A percentile compares a stretch with the other conserved stretches of the same genome.
phyloP scores from a whole-genome alignment of 2,113 vertebrate species.

The Notothenia rossii region DNA sequence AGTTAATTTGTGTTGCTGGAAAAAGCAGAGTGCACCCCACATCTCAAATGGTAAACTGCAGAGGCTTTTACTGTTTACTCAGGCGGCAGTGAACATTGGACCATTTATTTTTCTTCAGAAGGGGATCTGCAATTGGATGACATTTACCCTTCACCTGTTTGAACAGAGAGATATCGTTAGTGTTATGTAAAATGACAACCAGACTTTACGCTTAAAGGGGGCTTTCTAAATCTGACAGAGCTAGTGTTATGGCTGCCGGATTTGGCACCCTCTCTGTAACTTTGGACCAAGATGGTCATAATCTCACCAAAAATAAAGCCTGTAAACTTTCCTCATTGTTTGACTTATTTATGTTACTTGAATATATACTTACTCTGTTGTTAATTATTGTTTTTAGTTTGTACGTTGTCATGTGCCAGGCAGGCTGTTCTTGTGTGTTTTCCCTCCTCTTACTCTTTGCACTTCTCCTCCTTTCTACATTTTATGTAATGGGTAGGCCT shows the following conservation, averaged over 20 bases:
- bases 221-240: not conserved
- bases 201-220: slow-evolving; percentile 6
- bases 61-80: slow-evolving; percentile 2
- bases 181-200: slow-evolving; percentile 18
- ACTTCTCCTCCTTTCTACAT: too few species aligned
- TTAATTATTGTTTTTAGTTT: too few species aligned
- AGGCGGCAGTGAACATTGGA: slow-evolving; percentile 6
- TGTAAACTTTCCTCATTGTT: too few species aligned
- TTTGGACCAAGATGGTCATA: too few species aligned
- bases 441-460: too few species aligned
- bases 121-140: slow-evolving; percentile 19
- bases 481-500: too few species aligned
- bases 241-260: not conserved
- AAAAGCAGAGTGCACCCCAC: not conserved
- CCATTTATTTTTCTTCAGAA: slow-evolving; percentile 14
- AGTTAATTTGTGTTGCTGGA: not conserved
- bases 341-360: too few species aligned
- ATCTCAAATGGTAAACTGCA: slow-evolving; percentile 5
- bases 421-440: too few species aligned
- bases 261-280: too few species aligned
- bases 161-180: not conserved
- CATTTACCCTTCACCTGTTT: slow-evolving; percentile 9
- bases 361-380: too few species aligned
- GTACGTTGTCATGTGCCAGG: too few species aligned
- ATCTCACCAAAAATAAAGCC: too few species aligned